Percentiles rank a stretch among this genome's conserved stretches.
Conservation (phyloP, 2,888 invertebrate genomes). For the Cactoblastis cactorum region DNA sequence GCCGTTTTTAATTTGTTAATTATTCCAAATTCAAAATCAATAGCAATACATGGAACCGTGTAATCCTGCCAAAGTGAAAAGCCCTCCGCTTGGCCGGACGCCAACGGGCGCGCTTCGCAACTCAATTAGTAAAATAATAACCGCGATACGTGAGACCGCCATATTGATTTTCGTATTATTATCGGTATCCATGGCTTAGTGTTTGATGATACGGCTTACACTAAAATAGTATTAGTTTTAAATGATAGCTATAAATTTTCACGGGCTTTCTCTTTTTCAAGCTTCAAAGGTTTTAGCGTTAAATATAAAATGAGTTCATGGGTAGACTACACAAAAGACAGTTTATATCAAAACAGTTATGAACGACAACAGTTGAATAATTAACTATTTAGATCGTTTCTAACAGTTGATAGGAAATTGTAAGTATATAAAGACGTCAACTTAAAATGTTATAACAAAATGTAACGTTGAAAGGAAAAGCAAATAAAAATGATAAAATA, state of each 20-base stretch:
- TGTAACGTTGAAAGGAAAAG: no score
- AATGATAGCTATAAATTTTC: background rate
- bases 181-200: constrained; percentile 7
- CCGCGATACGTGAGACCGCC: constrained; percentile 22
- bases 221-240: constrained; percentile 5
- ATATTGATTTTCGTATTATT: constrained; percentile 39
- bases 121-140: constrained; percentile 63
- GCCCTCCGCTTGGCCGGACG: constrained; percentile 27
- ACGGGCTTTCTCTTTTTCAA: background rate
- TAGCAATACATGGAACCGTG: constrained; percentile 35
- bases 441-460: no score
- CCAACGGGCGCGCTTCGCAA: constrained; percentile 35
- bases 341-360: no score
- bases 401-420: no score
- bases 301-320: no score
- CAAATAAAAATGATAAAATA: no score
- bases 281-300: no score
- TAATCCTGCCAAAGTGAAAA: constrained; percentile 61
- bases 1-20: background rate
- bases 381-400: no score
- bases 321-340: no score
- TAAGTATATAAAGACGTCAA: no score
- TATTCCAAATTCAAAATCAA: constrained; percentile 39
- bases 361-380: no score
- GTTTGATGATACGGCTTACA: constrained; percentile 11